These are phyloP conservation scores for Eupithecia inturbata DNA, from an alignment of 2,888 invertebrate species.

Conservation along the genomic window DNA sequence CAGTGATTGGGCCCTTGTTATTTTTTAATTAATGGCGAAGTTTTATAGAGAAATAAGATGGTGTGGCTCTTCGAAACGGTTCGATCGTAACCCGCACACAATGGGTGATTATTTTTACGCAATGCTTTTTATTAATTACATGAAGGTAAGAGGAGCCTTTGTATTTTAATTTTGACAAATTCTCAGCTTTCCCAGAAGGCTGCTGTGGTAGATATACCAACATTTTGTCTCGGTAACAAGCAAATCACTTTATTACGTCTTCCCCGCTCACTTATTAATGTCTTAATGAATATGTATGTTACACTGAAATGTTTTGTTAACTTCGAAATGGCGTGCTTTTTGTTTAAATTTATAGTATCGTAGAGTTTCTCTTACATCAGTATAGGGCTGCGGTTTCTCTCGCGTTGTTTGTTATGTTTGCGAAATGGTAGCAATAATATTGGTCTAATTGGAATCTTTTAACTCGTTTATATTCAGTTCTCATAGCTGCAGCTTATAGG, in stretches of 20 bases:
- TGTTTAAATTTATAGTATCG: constrained; percentile 34
- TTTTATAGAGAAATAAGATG: constrained; percentile 25
- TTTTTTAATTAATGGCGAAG: constrained; percentile 46
- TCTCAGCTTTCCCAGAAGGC: constrained; percentile 69
- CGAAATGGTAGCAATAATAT: constrained; percentile 13
- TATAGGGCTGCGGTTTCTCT: constrained; percentile 10
- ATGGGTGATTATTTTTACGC: constrained; percentile 74
- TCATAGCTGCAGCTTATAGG: constrained; percentile 13
- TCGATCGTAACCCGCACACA: constrained; percentile 53
- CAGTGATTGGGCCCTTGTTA: constrained; percentile 21
- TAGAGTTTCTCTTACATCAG: constrained; percentile 32
- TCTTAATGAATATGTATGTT: constrained; percentile 41
- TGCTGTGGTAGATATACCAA: constrained; percentile 40
- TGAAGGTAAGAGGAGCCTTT: constrained; percentile 65
- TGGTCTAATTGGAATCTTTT: constrained; percentile 3
- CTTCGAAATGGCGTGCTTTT: constrained; percentile 35
- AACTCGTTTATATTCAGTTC: constrained; percentile 17
- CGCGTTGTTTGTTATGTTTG: constrained; percentile 9
- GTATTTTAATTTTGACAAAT: constrained; percentile 79
- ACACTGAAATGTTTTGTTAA: constrained; percentile 39
- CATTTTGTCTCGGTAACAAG: constrained; percentile 39
- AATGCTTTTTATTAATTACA: constrained; percentile 76
- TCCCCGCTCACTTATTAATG: constrained; percentile 41
- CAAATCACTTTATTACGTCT: constrained; percentile 41
- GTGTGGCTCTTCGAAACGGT: constrained; percentile 27